These are phyloP conservation scores for Lucilia cuprina DNA, from an alignment of 1,140 invertebrate species.

Conservation along the genomic window DNA sequence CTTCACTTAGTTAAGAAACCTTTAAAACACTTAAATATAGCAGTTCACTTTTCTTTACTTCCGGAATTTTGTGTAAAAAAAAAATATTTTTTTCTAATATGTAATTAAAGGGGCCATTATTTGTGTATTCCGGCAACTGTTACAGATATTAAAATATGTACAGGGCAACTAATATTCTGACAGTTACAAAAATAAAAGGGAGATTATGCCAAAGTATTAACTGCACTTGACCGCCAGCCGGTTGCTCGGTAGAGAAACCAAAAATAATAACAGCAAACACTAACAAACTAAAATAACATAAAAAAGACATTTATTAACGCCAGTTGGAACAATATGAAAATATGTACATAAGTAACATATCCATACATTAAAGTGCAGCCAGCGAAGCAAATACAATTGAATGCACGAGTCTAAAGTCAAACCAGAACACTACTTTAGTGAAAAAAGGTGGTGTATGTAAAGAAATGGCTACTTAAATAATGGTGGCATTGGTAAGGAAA, in stretches of 20 bases:
- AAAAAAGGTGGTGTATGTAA: not conserved
- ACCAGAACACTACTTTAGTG: not conserved
- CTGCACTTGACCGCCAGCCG: constrained; percentile 25
- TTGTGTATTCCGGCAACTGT: not conserved
- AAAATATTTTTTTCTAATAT: too few relatives aligned
- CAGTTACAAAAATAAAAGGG: not conserved
- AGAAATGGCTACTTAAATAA: not conserved
- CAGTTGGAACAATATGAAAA: not conserved
- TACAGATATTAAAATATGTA: not conserved
- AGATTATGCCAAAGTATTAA: constrained; percentile 19
- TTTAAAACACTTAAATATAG: too few relatives aligned
- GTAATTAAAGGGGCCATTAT: not conserved
- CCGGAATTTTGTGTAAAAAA: too few relatives aligned
- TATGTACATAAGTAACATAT: not conserved
- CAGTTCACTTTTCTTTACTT: too few relatives aligned
- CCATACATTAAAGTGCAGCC: not conserved
- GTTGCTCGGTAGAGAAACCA: not conserved
- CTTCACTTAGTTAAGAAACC: too few relatives aligned
- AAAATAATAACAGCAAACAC: not conserved
- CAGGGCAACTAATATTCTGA: not conserved
- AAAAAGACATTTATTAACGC: not conserved
- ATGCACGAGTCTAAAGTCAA: not conserved
- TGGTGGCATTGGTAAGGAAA: not conserved
- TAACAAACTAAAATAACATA: not conserved
- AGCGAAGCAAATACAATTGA: not conserved